A percentile compares a stretch with the other conserved stretches of the same genome.
Evolutionary conservation across 2,888 invertebrate species (phyloP).

Genomic region (Drosophila meridionalis): DNA sequence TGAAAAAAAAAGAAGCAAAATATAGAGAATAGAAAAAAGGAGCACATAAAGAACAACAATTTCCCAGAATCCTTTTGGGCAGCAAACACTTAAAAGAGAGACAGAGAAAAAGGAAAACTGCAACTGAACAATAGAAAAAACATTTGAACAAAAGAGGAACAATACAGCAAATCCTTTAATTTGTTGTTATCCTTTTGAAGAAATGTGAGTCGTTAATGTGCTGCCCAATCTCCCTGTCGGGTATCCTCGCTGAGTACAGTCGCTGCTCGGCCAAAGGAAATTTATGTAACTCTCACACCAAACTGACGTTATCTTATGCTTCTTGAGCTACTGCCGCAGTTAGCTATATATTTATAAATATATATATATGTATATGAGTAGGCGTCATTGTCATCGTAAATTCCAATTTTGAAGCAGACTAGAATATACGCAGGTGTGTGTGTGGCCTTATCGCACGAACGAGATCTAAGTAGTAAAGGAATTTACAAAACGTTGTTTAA

Average conservation of each 20-base stretch:
- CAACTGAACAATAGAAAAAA: slow-evolving; percentile 39
- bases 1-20: slow-evolving; percentile 15
- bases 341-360: background rate
- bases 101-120: slow-evolving; percentile 19
- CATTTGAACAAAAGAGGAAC: slow-evolving; percentile 46
- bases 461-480: slow-evolving; percentile 30
- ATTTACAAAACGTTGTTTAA: slow-evolving; percentile 56
- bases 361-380: background rate
- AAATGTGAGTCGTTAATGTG: slow-evolving; percentile 60
- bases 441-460: slow-evolving; percentile 46
- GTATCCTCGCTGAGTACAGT: slow-evolving; percentile 36
- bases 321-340: slow-evolving; percentile 49
- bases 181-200: slow-evolving; percentile 69
- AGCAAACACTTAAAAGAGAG: slow-evolving; percentile 23
- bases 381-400: slow-evolving; percentile 53
- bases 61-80: slow-evolving; percentile 56
- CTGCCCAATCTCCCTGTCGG: slow-evolving; percentile 3
- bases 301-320: slow-evolving; percentile 53
- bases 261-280: slow-evolving; percentile 29
- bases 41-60: slow-evolving; percentile 49
- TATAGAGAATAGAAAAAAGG: slow-evolving; percentile 27
- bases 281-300: slow-evolving; percentile 62
- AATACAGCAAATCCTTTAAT: slow-evolving; percentile 69
- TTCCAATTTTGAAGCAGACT: slow-evolving; percentile 57
- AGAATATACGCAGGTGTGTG: slow-evolving; percentile 51